Base-by-base conservation (phyloP, 1,140 invertebrate species). In the Phocides pigmalion region DNA sequence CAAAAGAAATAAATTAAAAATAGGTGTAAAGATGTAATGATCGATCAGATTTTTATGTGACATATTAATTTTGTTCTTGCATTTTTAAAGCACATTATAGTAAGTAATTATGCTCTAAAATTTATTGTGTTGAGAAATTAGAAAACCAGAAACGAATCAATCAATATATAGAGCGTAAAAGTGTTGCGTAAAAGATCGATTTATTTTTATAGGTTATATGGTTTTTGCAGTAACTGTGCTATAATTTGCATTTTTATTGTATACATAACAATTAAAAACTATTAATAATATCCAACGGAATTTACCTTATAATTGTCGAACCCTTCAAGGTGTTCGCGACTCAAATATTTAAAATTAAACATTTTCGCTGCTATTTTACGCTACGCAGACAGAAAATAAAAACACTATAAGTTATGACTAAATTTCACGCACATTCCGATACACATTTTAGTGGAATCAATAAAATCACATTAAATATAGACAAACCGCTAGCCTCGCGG, bases 251-350 rank as follows among this genome's bases (percentile, higher is more conserved):
- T n/a, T n/a, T 28, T 28, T 3, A 28, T 28, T 28, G 9, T 8
- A 28, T 4, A 1, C 9, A 28, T 28, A 28, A 8, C 9, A 1
- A 28, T 8, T 28, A 28, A 28, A 5, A 28, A 28, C 2, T n/a
- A n/a, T n/a, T n/a, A 28, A 3, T 28, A 11, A 6, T 22, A 11
- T 54, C 8, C 19, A 15, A 63, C 35, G 14, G 6, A 62, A 68
- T 11, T 91, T 93, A 98, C 97, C 94, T 98, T 98, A 83, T 98
- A 98, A 91, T 96, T 96, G 90, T 98, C 97, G 90, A 98, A 98
- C 42, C 97, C 97, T 77, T 95, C 93, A 39, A 98, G 93, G 81
- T 98, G 96, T 71, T 97, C 95, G 59, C 94, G 92, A 32, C 93
- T 94, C 53, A 98, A 92, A 88, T 98, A 98, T 81, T 96, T 93